Conservation (phyloP, 2,113 vertebrate genomes). For the Catagonus wagneri region DNA sequence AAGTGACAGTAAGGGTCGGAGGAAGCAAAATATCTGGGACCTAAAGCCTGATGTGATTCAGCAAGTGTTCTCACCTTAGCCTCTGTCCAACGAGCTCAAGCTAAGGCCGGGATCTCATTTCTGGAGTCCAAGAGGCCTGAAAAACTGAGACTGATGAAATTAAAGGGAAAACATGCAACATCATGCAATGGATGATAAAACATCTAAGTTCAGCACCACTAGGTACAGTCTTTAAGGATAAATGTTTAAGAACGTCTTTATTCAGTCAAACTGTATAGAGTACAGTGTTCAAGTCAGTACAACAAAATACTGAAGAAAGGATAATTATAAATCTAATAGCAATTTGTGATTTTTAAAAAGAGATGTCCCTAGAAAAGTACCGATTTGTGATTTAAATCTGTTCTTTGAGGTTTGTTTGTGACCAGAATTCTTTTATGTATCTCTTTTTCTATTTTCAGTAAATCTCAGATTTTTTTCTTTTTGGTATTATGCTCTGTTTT, state of each 20-base stretch:
- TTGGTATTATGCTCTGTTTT: not conserved
- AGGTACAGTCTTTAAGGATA: not conserved
- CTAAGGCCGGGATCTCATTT: not conserved
- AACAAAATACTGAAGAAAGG: not conserved
- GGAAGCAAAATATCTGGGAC: not conserved
- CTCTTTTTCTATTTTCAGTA: not conserved
- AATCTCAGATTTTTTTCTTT: not conserved
- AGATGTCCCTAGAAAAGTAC: not conserved
- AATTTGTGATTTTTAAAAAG: not conserved
- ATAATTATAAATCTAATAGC: not conserved
- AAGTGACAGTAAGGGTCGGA: not conserved
- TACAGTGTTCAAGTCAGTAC: not conserved
- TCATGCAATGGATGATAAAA: not conserved
- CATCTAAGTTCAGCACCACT: not conserved
- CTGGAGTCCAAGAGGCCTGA: not conserved
- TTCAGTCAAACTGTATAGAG: not conserved
- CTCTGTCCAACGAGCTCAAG: not conserved
- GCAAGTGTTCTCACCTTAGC: not conserved
- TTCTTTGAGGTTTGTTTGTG: constrained; percentile 21
- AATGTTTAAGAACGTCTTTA: not conserved
- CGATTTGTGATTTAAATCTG: not conserved
- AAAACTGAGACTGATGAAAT: not conserved
- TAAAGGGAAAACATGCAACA: not conserved
- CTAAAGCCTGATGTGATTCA: not conserved
- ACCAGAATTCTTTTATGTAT: not conserved